Evolutionary conservation across 2,113 vertebrate species (phyloP).

Genomic region (Oreotragus oreotragus): DNA sequence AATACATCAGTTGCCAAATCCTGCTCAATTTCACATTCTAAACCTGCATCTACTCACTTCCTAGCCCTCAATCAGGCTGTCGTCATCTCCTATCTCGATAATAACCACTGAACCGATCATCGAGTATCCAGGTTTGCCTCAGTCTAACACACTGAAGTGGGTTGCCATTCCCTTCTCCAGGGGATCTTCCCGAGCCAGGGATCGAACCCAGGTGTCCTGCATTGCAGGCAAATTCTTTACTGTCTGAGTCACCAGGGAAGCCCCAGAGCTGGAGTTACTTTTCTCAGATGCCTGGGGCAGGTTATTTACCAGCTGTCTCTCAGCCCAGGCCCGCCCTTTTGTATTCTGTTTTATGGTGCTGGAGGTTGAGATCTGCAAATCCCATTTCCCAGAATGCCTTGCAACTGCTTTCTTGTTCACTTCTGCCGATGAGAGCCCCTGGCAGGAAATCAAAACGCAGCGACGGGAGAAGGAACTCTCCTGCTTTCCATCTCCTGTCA

Average conservation of each 20-base stretch:
- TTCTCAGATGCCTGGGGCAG: background rate
- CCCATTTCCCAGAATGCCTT: background rate
- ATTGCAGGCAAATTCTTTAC: background rate
- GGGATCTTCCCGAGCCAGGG: background rate
- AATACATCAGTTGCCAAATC: background rate
- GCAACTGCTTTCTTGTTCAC: background rate
- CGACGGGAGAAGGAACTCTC: background rate
- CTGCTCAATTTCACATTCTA: background rate
- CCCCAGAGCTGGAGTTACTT: background rate
- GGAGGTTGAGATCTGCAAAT: background rate
- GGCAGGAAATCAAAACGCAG: background rate
- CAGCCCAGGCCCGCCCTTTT: background rate
- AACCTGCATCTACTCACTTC: background rate
- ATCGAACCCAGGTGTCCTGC: background rate
- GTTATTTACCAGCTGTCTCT: background rate
- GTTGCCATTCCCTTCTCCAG: background rate
- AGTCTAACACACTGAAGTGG: background rate
- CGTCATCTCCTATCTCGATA: background rate
- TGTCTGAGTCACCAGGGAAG: background rate
- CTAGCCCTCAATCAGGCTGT: background rate
- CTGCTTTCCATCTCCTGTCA: background rate
- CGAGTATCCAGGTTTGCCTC: background rate
- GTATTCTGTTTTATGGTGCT: background rate
- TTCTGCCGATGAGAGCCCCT: background rate
- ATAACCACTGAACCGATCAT: background rate